These are phyloP conservation scores for Centropus unirufus DNA, from an alignment of 2,113 vertebrate species.

Conservation along the genomic window DNA sequence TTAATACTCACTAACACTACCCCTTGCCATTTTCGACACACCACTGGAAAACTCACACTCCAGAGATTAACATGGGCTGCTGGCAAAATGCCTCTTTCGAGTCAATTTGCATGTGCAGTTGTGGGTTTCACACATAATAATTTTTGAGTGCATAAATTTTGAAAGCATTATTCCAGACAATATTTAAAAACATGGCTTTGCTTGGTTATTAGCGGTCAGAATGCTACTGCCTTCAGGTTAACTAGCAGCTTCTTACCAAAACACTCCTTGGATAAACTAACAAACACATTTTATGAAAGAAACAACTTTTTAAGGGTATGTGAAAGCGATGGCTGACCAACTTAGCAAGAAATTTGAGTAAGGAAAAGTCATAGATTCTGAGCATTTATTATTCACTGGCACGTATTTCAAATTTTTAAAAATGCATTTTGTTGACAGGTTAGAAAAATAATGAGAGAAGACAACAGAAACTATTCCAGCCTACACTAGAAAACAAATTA, in stretches of 20 bases:
- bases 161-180: conserved; percentile 32
- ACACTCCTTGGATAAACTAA: not conserved
- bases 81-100: conserved; percentile 36
- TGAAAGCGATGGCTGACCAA: conserved; percentile 1
- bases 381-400: not conserved
- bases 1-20: not conserved
- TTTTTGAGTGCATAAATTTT: conserved; percentile 48
- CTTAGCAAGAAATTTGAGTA: not conserved
- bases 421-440: not conserved
- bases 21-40: conserved; percentile 54
- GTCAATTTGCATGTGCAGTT: conserved; percentile 63
- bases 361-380: not conserved
- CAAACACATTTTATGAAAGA: not conserved
- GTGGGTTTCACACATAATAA: conserved; percentile 67
- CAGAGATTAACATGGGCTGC: conserved; percentile 13
- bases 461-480: not conserved
- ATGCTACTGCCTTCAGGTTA: conserved; percentile 12
- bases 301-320: not conserved
- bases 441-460: conserved; percentile 28
- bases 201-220: conserved; percentile 12
- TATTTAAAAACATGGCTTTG: conserved; percentile 38
- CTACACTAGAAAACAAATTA: not conserved
- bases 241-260: not conserved
- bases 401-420: not conserved
- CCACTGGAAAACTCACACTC: conserved; percentile 50